Percentiles rank a stretch among this genome's conserved stretches.
Conservation (phyloP, 2,797 vertebrate genomes). For the Helicolenus hilgendorfi region DNA sequence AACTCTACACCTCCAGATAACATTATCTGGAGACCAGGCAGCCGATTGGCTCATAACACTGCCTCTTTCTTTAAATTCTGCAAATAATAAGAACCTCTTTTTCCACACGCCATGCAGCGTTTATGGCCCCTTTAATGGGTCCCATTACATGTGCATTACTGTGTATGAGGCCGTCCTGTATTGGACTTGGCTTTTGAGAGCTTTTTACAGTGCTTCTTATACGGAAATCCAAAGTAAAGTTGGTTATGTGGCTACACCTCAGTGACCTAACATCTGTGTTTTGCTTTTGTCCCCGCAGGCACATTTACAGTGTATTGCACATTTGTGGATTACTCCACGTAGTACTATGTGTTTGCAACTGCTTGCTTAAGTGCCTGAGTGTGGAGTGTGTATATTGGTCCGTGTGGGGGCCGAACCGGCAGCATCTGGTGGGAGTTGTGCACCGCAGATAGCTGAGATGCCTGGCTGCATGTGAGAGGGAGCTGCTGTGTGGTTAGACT, state of each 20-base stretch:
- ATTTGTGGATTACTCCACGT: conserved; percentile 21
- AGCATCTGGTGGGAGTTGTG: conserved; percentile 47
- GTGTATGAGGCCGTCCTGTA: conserved; percentile 46
- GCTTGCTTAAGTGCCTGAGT: conserved; percentile 18
- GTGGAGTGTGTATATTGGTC: conserved; percentile 16
- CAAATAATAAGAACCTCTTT: conserved; percentile 47
- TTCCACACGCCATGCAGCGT: conserved; percentile 37
- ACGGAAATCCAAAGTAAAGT: conserved; percentile 24
- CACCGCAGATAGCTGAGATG: conserved; percentile 40
- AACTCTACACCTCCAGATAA: conserved; percentile 2
- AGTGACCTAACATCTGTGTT: conserved; percentile 22
- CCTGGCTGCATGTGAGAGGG: conserved; percentile 55
- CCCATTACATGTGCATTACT: conserved; percentile 54
- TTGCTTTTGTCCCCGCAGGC: background rate
- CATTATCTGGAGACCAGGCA: background rate
- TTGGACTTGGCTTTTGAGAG: conserved; percentile 39
- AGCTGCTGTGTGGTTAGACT: conserved; percentile 77
- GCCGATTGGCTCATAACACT: background rate
- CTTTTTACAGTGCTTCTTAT: conserved; percentile 41
- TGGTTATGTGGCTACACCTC: conserved; percentile 30
- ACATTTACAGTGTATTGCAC: background rate
- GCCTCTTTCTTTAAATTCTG: conserved; percentile 28
- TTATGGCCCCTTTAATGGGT: conserved; percentile 63
- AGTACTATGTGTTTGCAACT: background rate
- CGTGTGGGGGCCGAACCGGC: background rate